These are phyloP conservation scores for Drymodes brunneopygia DNA, from an alignment of 2,113 vertebrate genomes.

Conservation along the genomic window DNA sequence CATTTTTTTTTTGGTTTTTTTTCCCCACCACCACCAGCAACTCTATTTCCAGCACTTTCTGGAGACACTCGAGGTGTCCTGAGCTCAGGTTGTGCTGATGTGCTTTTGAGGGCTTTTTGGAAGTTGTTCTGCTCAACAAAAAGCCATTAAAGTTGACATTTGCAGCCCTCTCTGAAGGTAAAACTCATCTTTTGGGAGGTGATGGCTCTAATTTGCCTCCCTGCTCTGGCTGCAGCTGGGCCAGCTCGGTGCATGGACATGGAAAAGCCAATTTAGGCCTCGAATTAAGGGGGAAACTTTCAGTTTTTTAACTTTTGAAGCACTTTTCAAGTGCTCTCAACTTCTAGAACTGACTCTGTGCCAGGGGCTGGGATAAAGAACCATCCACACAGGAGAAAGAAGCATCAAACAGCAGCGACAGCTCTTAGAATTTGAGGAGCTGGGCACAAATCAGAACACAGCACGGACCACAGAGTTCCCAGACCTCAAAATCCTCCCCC, in stretches of 20 bases:
- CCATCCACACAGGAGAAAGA: not conserved
- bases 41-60: not conserved
- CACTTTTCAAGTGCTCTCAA: accelerated
- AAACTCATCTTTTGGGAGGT: not conserved
- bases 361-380: not conserved
- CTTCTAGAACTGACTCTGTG: not conserved
- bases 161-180: not conserved
- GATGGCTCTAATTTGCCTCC: not conserved
- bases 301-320: not conserved
- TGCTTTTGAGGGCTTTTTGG: not conserved
- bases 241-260: accelerated
- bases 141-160: not conserved
- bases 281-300: not conserved
- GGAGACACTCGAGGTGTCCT: accelerated
- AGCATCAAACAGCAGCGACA: not conserved
- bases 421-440: not conserved
- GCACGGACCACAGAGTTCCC: not conserved
- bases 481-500: not conserved
- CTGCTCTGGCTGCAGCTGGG: not conserved
- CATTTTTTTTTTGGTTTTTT: not conserved
- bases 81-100: not conserved
- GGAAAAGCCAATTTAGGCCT: not conserved
- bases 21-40: not conserved
- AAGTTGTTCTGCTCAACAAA: not conserved
- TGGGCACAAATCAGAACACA: not conserved